phyloP scores from a whole-genome alignment of 1,140 invertebrate genomes.

The Drosophila insularis region DNA sequence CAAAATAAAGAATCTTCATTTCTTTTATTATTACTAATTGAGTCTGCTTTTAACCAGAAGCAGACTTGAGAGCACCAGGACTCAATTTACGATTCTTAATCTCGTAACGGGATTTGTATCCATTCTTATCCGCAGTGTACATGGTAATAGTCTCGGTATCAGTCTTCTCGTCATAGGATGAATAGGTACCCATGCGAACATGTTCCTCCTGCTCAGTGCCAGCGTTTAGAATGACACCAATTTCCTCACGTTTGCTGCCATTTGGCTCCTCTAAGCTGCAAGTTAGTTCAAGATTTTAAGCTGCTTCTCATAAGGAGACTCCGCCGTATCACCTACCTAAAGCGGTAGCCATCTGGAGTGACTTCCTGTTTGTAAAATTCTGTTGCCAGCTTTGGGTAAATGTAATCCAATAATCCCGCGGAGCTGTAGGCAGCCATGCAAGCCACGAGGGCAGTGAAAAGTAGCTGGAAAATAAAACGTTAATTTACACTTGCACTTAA shows the following conservation, averaged over 20 bases:
- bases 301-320: not conserved
- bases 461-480: constrained; percentile 38
- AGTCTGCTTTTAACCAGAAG: constrained; percentile 57
- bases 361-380: constrained; percentile 49
- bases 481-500: not conserved
- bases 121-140: constrained; percentile 81
- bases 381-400: constrained; percentile 48
- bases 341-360: constrained; percentile 38
- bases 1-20: too few relatives aligned
- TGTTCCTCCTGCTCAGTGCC: constrained; percentile 69
- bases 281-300: not conserved
- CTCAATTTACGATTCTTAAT: constrained; percentile 77
- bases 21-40: not conserved
- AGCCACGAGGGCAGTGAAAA: constrained; percentile 61
- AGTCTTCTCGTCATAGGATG: constrained; percentile 69
- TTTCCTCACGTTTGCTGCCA: constrained; percentile 75
- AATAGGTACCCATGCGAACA: constrained; percentile 76
- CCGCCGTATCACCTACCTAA: not conserved
- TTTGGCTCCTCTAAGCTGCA: constrained; percentile 67
- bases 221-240: constrained; percentile 76
- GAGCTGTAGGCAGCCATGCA: constrained; percentile 56
- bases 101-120: constrained; percentile 69
- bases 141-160: constrained; percentile 71
- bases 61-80: constrained; percentile 67
- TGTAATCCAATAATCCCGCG: constrained; percentile 55